Percentiles rank a stretch among this genome's conserved stretches.
Conservation (phyloP, 1,140 invertebrate species). For the Pogonus chalceus region DNA sequence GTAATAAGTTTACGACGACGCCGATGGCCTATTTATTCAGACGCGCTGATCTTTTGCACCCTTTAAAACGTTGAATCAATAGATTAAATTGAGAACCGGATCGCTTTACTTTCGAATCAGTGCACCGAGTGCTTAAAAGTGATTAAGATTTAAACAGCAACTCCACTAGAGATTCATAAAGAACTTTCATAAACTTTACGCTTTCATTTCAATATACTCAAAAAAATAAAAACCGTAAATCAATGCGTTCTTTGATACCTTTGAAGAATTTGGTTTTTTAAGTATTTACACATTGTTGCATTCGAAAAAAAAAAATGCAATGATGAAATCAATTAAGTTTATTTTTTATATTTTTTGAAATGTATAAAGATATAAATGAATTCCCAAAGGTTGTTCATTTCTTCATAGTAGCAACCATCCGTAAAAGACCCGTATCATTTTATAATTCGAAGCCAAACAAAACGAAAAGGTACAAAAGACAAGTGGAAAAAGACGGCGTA, state of each 20-base stretch:
- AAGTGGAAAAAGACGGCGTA: neutral
- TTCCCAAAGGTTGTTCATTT: no score
- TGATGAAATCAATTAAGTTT: no score
- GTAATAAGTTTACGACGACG: slow-evolving; percentile 31
- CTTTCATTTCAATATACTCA: no score
- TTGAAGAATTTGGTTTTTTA: no score
- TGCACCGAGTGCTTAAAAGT: slow-evolving; percentile 29
- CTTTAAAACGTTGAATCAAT: slow-evolving; percentile 32
- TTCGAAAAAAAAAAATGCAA: no score
- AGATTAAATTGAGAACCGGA: slow-evolving; percentile 30
- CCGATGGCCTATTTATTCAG: slow-evolving; percentile 33
- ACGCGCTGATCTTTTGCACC: slow-evolving; percentile 33
- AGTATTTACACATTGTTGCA: no score
- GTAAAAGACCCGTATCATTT: slow-evolving; percentile 24
- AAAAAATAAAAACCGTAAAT: no score
- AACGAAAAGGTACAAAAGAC: neutral
- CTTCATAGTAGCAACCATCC: slow-evolving; percentile 20
- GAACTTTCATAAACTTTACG: no score
- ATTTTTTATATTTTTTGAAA: no score
- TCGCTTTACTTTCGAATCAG: slow-evolving; percentile 23
- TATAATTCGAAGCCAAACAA: slow-evolving; percentile 23
- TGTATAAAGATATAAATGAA: no score
- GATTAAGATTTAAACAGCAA: slow-evolving; percentile 33
- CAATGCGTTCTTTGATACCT: no score
- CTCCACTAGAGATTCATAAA: no score